These are phyloP conservation scores for Cercopithecus mona DNA, from an alignment of 2,113 vertebrate genomes.

Conservation along the genomic window DNA sequence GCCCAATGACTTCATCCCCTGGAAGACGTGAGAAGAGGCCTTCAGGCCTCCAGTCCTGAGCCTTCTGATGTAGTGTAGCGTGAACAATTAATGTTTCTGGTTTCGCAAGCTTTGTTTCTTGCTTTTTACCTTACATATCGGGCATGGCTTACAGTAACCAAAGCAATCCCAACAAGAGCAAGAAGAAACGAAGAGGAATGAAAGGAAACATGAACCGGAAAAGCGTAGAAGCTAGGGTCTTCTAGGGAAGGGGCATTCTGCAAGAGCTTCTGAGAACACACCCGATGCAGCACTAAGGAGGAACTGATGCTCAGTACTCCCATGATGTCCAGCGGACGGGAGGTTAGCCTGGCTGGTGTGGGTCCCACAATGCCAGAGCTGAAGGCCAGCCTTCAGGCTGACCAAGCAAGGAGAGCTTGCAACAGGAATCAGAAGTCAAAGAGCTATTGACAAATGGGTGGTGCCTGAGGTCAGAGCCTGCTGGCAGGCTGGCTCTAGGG, in stretches of 20 bases:
- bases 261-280: fast-evolving
- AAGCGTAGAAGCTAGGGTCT: neutral
- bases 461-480: neutral
- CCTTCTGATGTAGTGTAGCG: neutral
- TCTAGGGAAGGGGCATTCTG: fast-evolving
- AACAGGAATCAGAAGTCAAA: neutral
- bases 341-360: neutral
- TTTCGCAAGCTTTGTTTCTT: constrained; percentile 37
- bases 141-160: neutral
- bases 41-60: neutral
- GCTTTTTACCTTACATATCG: constrained; percentile 54
- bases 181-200: neutral
- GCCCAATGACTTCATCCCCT: neutral
- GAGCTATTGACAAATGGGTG: neutral
- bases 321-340: fast-evolving
- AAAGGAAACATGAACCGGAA: neutral
- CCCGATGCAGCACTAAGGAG: fast-evolving
- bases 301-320: fast-evolving
- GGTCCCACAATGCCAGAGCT: fast-evolving
- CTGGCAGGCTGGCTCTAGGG: too few relatives aligned
- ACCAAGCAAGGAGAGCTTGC: too few relatives aligned
- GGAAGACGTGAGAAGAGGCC: neutral
- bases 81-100: constrained; percentile 54
- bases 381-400: neutral
- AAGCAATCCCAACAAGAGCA: neutral